Evolutionary conservation across 2,797 vertebrate genomes (phyloP), one percentile per base, ranked within the genome.

Genomic region (Erpetoichthys calabaricus): DNA sequence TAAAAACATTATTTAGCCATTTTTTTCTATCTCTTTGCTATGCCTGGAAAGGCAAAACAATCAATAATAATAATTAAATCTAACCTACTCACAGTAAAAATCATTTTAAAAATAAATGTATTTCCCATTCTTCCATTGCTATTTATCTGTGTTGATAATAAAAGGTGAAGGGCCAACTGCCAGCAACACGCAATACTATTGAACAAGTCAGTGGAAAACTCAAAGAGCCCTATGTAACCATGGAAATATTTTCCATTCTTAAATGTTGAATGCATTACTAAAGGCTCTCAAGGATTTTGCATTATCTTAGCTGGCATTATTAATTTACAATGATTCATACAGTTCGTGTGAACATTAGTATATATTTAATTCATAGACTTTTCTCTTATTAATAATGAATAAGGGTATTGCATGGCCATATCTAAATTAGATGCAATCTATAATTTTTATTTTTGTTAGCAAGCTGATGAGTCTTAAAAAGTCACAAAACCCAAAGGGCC

Each of bases 241-340:
- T 55, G 58, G 45, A 59, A 59, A 55, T 59, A 45, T 45, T 4
- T 6, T 45, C 6, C 8, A 6, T 53, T n/a, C 41, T 51, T 45
- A 3, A 52, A 62, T 68, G 57, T 41, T 25, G 59, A 64, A 54
- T 8, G 59, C 56, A 57, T 67, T 65, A 70, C 68, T 65, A 68
- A 63, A 66, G 71, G 65, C 64, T 58, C 53, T 53, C 8, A 53
- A 43, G 53, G 45, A 7, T 45, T 59, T 8, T 41, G 45, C 58
- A 55, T 55, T 59, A 49, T 59, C 56, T 54, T 50, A 57, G 63
- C 59, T 65, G 60, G 64, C 58, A 70, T 68, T 69, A 77, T 75
- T 66, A 67, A 74, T 75, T 75, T 71, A 52, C 69, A 59, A 60
- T 66, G 70, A 77, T 73, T 73, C 71, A 72, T 70, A 68, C 65